These are phyloP conservation scores for Apeira syringaria DNA, from an alignment of 2,888 invertebrate species.

Conservation along the genomic window DNA sequence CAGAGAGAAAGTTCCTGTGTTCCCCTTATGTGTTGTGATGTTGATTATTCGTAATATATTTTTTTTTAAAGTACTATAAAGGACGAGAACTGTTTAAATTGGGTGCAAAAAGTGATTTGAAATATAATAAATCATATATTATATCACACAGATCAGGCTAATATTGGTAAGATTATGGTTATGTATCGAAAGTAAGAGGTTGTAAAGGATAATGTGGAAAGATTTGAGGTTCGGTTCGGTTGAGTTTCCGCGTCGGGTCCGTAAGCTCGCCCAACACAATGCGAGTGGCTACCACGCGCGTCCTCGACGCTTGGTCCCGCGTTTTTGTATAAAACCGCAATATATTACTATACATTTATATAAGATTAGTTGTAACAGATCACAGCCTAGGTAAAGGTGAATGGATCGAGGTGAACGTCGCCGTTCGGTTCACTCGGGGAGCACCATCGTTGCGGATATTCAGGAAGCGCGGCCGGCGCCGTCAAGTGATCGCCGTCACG, in stretches of 20 bases:
- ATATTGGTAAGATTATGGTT: too few relatives aligned
- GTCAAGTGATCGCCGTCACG: constrained; percentile 75
- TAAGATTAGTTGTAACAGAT: constrained; percentile 69
- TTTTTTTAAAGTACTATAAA: too few relatives aligned
- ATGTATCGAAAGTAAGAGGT: too few relatives aligned
- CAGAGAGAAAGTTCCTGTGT: too few relatives aligned
- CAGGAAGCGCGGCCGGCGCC: constrained; percentile 25
- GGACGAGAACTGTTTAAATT: background rate
- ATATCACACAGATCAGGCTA: too few relatives aligned
- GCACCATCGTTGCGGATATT: constrained; percentile 26
- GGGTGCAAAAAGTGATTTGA: constrained; percentile 22
- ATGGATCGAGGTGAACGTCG: constrained; percentile 47
- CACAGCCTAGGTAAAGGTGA: constrained; percentile 75
- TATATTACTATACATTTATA: constrained; percentile 32
- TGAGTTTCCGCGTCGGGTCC: background rate
- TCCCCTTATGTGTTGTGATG: too few relatives aligned
- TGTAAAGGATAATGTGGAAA: too few relatives aligned
- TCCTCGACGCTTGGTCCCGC: constrained; percentile 54
- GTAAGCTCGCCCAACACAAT: constrained; percentile 26
- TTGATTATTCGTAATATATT: too few relatives aligned
- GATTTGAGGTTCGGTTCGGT: too few relatives aligned
- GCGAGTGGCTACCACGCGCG: constrained; percentile 6
- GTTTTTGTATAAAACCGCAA: constrained; percentile 39
- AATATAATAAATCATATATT: constrained; percentile 34
- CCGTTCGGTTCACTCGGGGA: constrained; percentile 25